Conservation (phyloP, 2,797 vertebrate genomes). For the Liparis tanakae region DNA sequence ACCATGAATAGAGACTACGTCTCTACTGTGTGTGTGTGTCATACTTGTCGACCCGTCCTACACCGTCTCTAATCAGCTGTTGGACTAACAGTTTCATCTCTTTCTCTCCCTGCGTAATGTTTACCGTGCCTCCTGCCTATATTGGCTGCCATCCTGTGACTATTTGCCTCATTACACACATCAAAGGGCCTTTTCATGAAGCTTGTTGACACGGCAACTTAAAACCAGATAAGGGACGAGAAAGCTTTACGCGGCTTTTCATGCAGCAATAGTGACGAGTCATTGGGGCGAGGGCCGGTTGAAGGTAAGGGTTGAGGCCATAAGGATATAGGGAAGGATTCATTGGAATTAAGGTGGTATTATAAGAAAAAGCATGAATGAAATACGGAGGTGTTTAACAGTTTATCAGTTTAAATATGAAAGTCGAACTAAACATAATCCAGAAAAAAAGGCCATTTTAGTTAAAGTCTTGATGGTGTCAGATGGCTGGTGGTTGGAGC, state of each 20-base stretch:
- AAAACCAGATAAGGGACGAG: slow-evolving; percentile 20
- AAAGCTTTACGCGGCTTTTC: slow-evolving; percentile 5
- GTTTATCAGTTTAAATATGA: no score
- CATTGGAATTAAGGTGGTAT: neutral
- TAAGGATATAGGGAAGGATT: neutral
- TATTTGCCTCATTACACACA: slow-evolving; percentile 47
- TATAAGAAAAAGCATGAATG: neutral
- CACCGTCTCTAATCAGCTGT: neutral
- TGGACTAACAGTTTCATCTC: neutral
- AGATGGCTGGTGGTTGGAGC: no score
- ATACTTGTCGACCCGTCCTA: slow-evolving; percentile 23
- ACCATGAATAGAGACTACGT: slow-evolving; percentile 57
- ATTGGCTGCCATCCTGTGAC: slow-evolving; percentile 34
- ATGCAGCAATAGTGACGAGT: neutral
- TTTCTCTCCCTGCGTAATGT: slow-evolving; percentile 1
- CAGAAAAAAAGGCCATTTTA: no score
- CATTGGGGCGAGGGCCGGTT: neutral
- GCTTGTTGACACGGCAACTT: slow-evolving; percentile 50
- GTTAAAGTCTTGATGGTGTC: no score
- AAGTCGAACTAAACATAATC: no score
- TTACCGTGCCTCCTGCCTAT: slow-evolving; percentile 21
- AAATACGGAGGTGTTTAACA: neutral
- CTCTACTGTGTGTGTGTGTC: slow-evolving; percentile 16
- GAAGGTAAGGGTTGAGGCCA: neutral
- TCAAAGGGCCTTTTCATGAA: slow-evolving; percentile 58